Conservation (phyloP, 2,797 vertebrate species). For the Anguilla pacifica region DNA sequence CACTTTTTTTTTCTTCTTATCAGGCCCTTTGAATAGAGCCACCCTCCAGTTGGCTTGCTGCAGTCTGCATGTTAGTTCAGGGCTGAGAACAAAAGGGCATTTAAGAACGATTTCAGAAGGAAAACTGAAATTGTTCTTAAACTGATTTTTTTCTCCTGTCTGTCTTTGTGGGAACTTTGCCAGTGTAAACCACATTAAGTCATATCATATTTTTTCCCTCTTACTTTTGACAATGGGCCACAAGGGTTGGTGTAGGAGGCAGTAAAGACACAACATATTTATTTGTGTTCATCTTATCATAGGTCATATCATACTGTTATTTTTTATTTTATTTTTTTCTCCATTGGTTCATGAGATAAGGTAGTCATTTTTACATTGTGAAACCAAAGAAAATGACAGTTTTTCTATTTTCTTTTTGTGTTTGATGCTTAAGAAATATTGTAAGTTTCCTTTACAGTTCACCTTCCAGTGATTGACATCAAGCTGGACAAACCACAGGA, state of each 20-base stretch:
- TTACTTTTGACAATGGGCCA: background rate
- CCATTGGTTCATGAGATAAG: too few relatives aligned
- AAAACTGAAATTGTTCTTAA: too few relatives aligned
- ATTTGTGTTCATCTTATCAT: too few relatives aligned
- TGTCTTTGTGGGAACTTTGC: background rate
- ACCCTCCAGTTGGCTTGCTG: background rate
- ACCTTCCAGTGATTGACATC: slow-evolving; percentile 84
- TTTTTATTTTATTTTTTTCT: too few relatives aligned
- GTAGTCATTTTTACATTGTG: background rate
- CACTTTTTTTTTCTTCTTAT: background rate
- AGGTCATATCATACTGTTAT: too few relatives aligned
- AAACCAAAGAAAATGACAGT: background rate
- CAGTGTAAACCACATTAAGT: background rate
- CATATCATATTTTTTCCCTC: background rate
- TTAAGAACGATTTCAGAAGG: background rate
- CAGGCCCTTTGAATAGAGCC: background rate
- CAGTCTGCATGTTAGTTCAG: background rate
- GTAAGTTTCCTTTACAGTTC: slow-evolving; percentile 56
- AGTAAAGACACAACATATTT: too few relatives aligned
- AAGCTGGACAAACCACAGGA: slow-evolving; percentile 89
- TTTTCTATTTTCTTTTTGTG: background rate
- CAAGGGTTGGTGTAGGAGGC: background rate
- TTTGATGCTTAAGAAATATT: background rate
- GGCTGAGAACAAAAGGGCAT: background rate
- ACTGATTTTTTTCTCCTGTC: background rate